Base-by-base conservation (phyloP, 2,888 invertebrate species). In the Hesperia comma region DNA sequence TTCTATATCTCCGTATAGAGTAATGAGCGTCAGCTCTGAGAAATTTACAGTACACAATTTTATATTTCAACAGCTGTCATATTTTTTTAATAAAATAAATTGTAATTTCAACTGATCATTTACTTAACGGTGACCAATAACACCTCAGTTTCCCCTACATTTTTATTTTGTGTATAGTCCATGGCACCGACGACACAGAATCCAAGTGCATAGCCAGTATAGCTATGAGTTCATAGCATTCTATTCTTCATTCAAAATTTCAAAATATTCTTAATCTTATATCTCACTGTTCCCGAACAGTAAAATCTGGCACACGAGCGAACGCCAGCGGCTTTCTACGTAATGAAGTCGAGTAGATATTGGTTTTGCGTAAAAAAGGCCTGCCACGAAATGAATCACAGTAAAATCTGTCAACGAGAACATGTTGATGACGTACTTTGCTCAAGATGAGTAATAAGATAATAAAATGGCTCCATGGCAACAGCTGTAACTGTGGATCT, bases 301-400 rank as follows among this genome's bases (percentile, higher is more conserved):
- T 60, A 60, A 60, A 66, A 67, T 67, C 55, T 61, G 61, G 26
- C 54, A 40, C 58, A 54, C 19, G 19, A 58, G n/a, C 40, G 41
- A 57, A 26, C 17, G 54, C 26, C 51, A 58, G 58, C 51, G 61
- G 67, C 67, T 67, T 67, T 67, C 55, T 46, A 41, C 46, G 54
- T 67, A 67, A 67, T 67, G 67, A 67, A 67, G 46, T 49, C 61
- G 55, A 66, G 37, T 26, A 61, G 61, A 61, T 61, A 67, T 67
- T 66, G 66, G 54, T 66, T 66, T 66, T 55, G 66, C 66, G 60
- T 66, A 61, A 66, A 66, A 66, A 37, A 54, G 54, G 58, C 53
- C 54, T 21, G 41, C 26, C 37, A 21, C 43, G 43, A 55, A 66
- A 66, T 61, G 66, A 55, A 66, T 66, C 58, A 33, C 60, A 60